Conservation (phyloP, 2,797 vertebrate genomes). For the Apodemus agrarius region DNA sequence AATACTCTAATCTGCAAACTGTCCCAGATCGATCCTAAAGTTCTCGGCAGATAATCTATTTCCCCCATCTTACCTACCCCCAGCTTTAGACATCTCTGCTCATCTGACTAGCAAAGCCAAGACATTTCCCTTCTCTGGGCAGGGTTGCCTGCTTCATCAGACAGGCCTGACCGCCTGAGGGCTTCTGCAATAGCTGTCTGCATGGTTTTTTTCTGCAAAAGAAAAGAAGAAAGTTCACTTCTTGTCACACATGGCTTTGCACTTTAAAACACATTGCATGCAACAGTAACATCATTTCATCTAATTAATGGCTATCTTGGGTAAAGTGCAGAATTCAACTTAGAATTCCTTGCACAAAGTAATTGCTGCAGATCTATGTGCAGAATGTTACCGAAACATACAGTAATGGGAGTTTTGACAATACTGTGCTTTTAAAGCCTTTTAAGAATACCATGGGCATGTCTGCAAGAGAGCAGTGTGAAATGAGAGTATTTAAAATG, state of each 20-base stretch:
- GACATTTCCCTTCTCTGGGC: slow-evolving; percentile 1
- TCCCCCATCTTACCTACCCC: neutral
- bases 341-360: slow-evolving; percentile 50
- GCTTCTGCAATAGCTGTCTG: neutral
- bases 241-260: slow-evolving; percentile 12
- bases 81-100: neutral
- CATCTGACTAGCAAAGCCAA: slow-evolving; percentile 21
- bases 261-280: slow-evolving; percentile 55
- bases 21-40: neutral
- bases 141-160: neutral
- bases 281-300: slow-evolving; percentile 31
- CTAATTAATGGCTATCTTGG: slow-evolving; percentile 60
- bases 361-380: slow-evolving; percentile 49
- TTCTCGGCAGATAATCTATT: neutral
- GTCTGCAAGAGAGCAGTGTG: slow-evolving; percentile 21
- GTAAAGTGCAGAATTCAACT: slow-evolving; percentile 32
- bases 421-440: slow-evolving; percentile 66
- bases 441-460: slow-evolving; percentile 63
- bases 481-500: slow-evolving; percentile 64
- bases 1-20: neutral
- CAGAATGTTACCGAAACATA: slow-evolving; percentile 48
- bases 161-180: neutral
- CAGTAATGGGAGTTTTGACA: slow-evolving; percentile 62
- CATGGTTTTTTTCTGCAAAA: neutral
- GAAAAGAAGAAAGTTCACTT: slow-evolving; percentile 45